Evolutionary conservation across 2,888 invertebrate species (phyloP), one percentile per base, ranked within the genome.

Genomic region (Drosophila rubida): DNA sequence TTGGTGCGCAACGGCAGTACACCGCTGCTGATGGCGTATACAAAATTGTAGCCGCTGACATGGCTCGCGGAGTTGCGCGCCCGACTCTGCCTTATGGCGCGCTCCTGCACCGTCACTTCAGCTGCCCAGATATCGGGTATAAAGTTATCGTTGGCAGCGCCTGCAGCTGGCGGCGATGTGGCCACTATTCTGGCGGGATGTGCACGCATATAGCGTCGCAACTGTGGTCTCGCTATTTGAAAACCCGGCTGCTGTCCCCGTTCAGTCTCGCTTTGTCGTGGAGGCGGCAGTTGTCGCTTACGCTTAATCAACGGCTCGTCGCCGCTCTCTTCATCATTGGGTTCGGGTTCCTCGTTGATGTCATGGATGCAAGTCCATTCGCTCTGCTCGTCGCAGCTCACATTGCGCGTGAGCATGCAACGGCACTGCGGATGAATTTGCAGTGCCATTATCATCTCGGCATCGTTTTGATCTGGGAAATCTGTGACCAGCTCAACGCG

Each of bases 341-440:
- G 89, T 8, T 93, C 58, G 91, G 91, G 75, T 53, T 91, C 91
- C 42, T 95, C 95, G 92, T 97, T 97, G 74, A 98, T 97, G 90
- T 98, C 97, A 92, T 98, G 98, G 55, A 98, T 95, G 90, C 97
- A 97, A 6, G 97, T 97, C 97, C 97, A 98, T 95, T 98, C 98
- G 37, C 96, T 96, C 87, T 94, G 94, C 90, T 98, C 97, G 81
- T 96, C 95, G 69, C 94, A 95, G 87, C 96, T 97, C 58, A 97
- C 96, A 92, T 97, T 98, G 74, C 98, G 94, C 60, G 97, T 97
- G 32, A 97, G 93, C 14, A 96, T 96, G 90, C 96, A 96, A 96
- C 97, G 97, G 14, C 97, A 89, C 30, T 87, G 80, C 4, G 91
- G 91, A 69, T 91, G 91, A 22, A 91, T 90, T 86, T 91, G 95